Conservation (phyloP, 2,797 vertebrate genomes). For the Psittacula derbiana region DNA sequence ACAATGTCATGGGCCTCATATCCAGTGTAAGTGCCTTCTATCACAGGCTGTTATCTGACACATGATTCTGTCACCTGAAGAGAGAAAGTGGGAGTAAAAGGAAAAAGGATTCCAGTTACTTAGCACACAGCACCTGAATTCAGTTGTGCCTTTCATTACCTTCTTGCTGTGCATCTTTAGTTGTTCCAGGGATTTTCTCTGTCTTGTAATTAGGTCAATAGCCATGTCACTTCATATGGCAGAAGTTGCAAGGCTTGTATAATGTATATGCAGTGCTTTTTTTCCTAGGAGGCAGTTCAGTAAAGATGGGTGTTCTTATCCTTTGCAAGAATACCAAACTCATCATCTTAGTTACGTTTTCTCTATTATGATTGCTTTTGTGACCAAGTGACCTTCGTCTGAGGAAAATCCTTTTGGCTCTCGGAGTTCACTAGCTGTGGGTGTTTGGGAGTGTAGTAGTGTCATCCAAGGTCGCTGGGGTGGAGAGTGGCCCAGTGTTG, state of each 20-base stretch:
- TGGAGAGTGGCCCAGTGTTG: not conserved
- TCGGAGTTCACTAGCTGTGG: not conserved
- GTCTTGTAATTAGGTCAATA: not conserved
- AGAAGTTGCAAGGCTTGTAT: not conserved
- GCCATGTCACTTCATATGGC: not conserved
- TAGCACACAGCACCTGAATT: not conserved
- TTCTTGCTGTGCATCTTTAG: not conserved
- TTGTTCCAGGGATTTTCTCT: not conserved
- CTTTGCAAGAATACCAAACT: not conserved
- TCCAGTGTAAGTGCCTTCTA: constrained; percentile 81
- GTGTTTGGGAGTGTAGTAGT: not conserved
- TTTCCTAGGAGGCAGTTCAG: not conserved
- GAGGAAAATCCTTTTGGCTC: not conserved
- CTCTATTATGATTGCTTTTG: fast-evolving
- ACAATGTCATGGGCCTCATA: constrained; percentile 92
- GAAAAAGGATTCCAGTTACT: not conserved
- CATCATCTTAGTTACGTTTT: fast-evolving
- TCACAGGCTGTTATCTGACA: not conserved
- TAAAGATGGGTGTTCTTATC: not conserved
- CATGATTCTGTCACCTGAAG: not conserved
- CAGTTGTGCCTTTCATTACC: not conserved
- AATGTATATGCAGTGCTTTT: not conserved
- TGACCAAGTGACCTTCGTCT: not conserved
- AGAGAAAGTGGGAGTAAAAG: not conserved
- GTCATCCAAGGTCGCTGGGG: not conserved